Base-by-base conservation (phyloP, 2,113 vertebrate species). In the Furnarius figulus region DNA sequence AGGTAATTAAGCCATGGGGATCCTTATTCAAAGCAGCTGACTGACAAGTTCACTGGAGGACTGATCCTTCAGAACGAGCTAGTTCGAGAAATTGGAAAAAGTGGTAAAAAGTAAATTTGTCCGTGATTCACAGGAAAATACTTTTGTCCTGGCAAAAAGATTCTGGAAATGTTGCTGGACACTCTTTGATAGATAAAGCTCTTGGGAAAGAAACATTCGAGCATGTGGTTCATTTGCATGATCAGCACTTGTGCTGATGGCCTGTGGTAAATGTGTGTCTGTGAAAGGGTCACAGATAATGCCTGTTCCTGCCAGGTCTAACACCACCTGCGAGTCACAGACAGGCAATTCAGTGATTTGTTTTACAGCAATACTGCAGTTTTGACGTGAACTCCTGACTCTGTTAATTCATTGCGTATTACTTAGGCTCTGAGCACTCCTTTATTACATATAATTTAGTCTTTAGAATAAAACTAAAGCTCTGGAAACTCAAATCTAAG, bases 71-170 rank as follows among this genome's bases (percentile, higher is more conserved):
- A 55, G 59, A 63, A 72, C 31, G 5, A 78, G 17, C 6, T 49
- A 35, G 24, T 50, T 68, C 61, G 59, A 88, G 79, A 93, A 81
- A 74, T 6, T 42, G 42, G 74, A 55, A 81, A 44, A 81, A 70
- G 30, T 53, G 9, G 14, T 85, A 4, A 62, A n/a, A 91, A 75
- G 22, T 9, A 49, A 68, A 18, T 61, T n/a, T 70, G 77, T 56
- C 22, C n/a, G 7, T 0, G 0, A 39, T 42, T 66, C 27, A 19
- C 9, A 62, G 42, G 33, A 56, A 52, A 72, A 75, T 0, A 27
- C 12, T 66, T 79, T 8, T 67, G 21, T 63, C 27, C 22, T 39
- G 35, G n/a, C 16, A 27, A 52, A 77, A 73, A 10, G 2, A 55
- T 37, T 44, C 14, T 42, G 12, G 37, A 28, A 2, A 3, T 27